A percentile compares a stretch with the other conserved stretches of the same genome.
These are phyloP conservation scores for Sigmodon hispidus DNA, from an alignment of 2,113 vertebrate species.

Conservation along the genomic window DNA sequence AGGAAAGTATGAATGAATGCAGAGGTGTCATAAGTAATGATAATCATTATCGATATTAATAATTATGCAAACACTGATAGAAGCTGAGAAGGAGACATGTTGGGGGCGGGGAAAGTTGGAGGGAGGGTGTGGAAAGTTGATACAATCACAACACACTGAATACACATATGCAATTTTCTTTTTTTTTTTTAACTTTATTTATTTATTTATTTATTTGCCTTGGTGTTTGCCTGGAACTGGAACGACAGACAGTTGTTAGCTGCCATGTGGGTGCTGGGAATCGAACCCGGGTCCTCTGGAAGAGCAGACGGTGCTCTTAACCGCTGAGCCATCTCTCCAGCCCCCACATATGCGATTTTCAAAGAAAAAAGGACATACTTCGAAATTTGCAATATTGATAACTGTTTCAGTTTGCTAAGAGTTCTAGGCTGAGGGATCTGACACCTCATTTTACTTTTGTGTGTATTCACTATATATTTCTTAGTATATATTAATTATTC, in stretches of 20 bases:
- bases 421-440: not conserved
- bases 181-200: too few species aligned
- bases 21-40: not conserved
- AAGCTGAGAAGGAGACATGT: not conserved
- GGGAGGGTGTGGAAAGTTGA: not conserved
- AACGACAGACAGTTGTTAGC: too few species aligned
- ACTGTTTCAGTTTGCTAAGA: not conserved
- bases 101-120: not conserved
- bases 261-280: too few species aligned
- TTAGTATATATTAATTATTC: not conserved
- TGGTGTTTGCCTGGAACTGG: too few species aligned
- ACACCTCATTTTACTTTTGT: not conserved
- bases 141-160: not conserved
- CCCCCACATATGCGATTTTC: not conserved
- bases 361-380: not conserved
- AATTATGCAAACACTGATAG: not conserved
- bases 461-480: not conserved
- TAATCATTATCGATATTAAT: not conserved
- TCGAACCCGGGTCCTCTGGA: too few species aligned
- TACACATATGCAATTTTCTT: not conserved
- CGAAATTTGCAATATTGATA: not conserved
- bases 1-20: not conserved
- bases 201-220: too few species aligned
- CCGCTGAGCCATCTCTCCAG: too few species aligned
- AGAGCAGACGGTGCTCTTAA: too few species aligned